A percentile compares a stretch with the other conserved stretches of the same genome.
These are phyloP conservation scores for Hirtodrosophila histrioides DNA, from an alignment of 2,888 invertebrate species.

Conservation along the genomic window DNA sequence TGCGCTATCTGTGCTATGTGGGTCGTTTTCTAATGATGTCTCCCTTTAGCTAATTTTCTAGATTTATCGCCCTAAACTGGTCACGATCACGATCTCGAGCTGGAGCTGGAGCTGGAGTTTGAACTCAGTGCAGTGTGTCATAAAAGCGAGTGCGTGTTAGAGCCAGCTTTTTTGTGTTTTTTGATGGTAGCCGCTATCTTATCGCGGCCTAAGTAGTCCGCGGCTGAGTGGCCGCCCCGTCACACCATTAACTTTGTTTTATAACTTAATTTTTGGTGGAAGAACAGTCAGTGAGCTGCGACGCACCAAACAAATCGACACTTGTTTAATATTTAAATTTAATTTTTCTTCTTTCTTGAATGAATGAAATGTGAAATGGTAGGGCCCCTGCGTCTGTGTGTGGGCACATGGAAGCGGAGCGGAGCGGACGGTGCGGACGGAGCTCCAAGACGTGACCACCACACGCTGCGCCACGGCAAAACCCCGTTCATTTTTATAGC, in stretches of 20 bases:
- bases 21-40: too few species aligned
- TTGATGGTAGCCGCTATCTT: constrained; percentile 67
- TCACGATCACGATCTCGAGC: constrained; percentile 15
- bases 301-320: constrained; percentile 60
- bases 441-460: constrained; percentile 46
- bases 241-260: constrained; percentile 72
- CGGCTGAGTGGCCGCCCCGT: constrained; percentile 37
- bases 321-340: constrained; percentile 73
- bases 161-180: constrained; percentile 34
- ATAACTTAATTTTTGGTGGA: constrained; percentile 67
- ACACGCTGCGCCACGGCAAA: constrained; percentile 54
- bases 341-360: constrained; percentile 49
- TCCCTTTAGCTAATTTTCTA: not conserved
- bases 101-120: not conserved
- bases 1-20: not conserved
- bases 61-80: constrained; percentile 3
- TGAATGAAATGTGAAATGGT: constrained; percentile 59
- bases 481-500: constrained; percentile 22
- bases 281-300: constrained; percentile 10
- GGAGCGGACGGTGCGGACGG: constrained; percentile 20
- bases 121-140: constrained; percentile 20
- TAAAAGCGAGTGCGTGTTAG: constrained; percentile 49
- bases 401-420: constrained; percentile 47
- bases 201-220: constrained; percentile 58
- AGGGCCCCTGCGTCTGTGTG: constrained; percentile 42